Conservation (phyloP, 2,113 vertebrate genomes). For the Barnardius zonarius region DNA sequence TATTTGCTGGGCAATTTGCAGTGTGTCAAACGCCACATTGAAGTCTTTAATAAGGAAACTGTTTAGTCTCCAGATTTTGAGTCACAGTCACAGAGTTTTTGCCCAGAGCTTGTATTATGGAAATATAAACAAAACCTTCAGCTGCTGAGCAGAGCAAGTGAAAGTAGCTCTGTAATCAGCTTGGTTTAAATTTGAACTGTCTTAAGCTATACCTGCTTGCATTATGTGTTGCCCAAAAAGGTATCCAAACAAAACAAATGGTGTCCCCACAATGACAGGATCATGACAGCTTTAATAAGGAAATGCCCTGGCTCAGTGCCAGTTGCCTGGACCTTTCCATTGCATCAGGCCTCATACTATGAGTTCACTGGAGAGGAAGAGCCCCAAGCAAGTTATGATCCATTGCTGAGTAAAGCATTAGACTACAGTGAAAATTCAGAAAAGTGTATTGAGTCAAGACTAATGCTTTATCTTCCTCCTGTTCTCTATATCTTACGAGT, state of each 20-base stretch:
- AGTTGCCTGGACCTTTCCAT: background rate
- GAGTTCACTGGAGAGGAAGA: background rate
- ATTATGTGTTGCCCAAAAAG: background rate
- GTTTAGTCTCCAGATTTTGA: conserved; percentile 7
- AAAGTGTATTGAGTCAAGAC: background rate
- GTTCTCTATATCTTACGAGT: background rate
- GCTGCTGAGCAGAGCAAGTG: background rate
- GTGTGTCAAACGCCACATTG: background rate
- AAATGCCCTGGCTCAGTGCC: background rate
- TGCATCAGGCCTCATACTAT: background rate
- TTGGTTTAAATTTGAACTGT: background rate
- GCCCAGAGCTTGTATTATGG: background rate
- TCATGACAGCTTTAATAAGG: background rate
- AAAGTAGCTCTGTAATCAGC: background rate
- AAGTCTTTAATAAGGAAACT: conserved; percentile 23
- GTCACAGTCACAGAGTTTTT: background rate
- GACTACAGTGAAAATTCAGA: background rate
- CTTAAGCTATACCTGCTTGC: background rate
- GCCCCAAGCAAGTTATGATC: background rate
- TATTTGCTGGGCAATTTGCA: background rate
- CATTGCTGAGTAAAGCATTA: background rate
- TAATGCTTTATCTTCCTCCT: background rate
- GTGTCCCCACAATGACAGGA: background rate
- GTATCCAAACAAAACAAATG: background rate
- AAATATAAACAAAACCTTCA: background rate